Base-by-base conservation (phyloP, 2,113 vertebrate genomes). In the Willisornis vidua region DNA sequence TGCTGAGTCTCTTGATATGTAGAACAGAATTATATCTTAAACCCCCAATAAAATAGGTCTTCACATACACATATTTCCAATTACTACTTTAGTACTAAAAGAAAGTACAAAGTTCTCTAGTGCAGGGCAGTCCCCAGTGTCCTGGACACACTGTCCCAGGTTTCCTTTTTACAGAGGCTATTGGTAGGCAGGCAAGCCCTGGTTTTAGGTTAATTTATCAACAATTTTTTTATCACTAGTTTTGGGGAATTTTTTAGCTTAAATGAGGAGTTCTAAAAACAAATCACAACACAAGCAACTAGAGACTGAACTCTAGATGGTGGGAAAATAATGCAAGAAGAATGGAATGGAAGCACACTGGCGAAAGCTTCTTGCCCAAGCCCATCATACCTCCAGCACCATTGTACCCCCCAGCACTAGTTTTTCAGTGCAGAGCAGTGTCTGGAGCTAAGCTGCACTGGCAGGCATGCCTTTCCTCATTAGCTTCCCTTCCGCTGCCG, bases 261-360 rank as follows among this genome's bases (percentile, higher is more conserved):
- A 58, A 54, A 70, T 29, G 6, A 61, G 2, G 59, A 51, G 4
- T 48, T 94, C 54, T 54, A 41, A 87, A 93, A 68, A 19, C 19
- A 85, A 78, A 75, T 35, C 23, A 48, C 31, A 61, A 17, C 10
- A 26, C 19, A 41, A 54, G n/a, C 23, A 77, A 14, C 48, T 49
- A 35, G 10, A 28, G 37, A 54, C 68, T 62, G 23, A 73, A 51
- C 33, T 45, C 6, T 13, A 23, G n/a, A 23, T 71, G 46, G 9
- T 66, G 35, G 48, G 65, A 65, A 90, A 19, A 65, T 26, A 86
- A 49, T 29, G 17, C 8, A 35, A 39, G 14, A 80, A 14, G n/a
- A 85, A 55, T 1, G 54, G 43, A 61, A 80, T 61, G n/a, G 19
- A 70, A 59, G 59, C 0, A 0, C 0, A 0, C 15, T 51, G 39